phyloP scores from a whole-genome alignment of 2,888 invertebrate genomes.

The Hypomecis atomaria region DNA sequence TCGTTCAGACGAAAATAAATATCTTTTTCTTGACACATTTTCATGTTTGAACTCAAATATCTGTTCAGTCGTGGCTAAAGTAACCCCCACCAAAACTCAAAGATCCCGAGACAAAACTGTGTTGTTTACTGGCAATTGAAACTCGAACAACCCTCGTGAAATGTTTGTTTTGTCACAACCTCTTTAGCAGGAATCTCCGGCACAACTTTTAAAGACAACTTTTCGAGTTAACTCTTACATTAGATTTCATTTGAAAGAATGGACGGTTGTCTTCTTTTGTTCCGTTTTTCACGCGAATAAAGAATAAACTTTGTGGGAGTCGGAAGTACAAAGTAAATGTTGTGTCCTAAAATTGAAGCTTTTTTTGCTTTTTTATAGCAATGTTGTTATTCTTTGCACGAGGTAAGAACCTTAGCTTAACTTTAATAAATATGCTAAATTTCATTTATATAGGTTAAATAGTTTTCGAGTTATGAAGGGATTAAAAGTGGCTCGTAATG shows the following conservation, averaged over 20 bases:
- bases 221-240: constrained; percentile 16
- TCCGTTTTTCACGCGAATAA: background rate
- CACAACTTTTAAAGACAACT: constrained; percentile 12
- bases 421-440: too few species aligned
- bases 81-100: background rate
- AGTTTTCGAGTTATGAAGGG: too few species aligned
- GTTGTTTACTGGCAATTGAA: constrained; percentile 18
- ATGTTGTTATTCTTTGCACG: too few species aligned
- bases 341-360: too few species aligned
- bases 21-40: too few species aligned
- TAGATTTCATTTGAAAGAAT: constrained; percentile 9
- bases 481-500: too few species aligned
- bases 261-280: constrained; percentile 10
- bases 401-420: too few species aligned
- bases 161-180: constrained; percentile 35
- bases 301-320: background rate
- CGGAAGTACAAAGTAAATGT: background rate
- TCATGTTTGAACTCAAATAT: background rate
- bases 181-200: constrained; percentile 25
- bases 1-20: too few species aligned
- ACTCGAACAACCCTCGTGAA: constrained; percentile 22
- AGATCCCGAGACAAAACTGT: constrained; percentile 4
- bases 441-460: too few species aligned
- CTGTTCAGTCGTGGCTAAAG: background rate
- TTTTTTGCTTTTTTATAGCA: too few species aligned